Base-by-base conservation (phyloP, 2,888 invertebrate species). In the Herminia tarsipennalis region DNA sequence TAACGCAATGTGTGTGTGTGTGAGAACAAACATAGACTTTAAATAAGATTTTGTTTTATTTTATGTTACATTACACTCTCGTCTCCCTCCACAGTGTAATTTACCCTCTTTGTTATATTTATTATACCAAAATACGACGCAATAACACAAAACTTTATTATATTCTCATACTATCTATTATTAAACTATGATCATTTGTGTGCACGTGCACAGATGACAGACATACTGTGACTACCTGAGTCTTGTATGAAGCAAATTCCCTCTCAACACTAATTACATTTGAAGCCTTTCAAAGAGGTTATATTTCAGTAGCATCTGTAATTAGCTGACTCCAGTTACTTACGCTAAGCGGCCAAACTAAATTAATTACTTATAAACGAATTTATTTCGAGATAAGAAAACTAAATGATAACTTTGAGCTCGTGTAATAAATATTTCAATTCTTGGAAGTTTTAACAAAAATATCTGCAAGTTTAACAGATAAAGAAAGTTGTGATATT, bases 401-500 rank as follows among this genome's bases (percentile, higher is more conserved):
- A 51, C 54, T 33, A 16, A 51, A 49, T 45, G 24, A 48, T 50
- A 45, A 42, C 33, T 55, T 38, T 12, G 30, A 47, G 30, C 39
- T 27, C 44, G 29, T 39, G 30, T 46, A 42, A 47, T 48, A 46
- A 54, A 57, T 46, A 48, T 33, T 59, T 46, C 18, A 58, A 42
- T 13, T 53, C 13, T 32, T 45, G 3, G 2, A 55, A 47, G 32
- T 43, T 57, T 45, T 32, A 45, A 56, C 56, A 53, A 49, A 52
- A 53, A 56, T 66, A 53, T 30, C 44, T 56, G 38, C 40, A 54
- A 59, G 33, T 52, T 56, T 20, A 40, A 52, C 37, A 53, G 45
- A 60, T 52, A 59, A 50, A 59, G 55, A 49, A 66, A 47, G 37
- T 62, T 45, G 49, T 27, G 32, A 54, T 53, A 58, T 62, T 74